Evolutionary conservation across 1,140 invertebrate species (phyloP).

Genomic region (Drosophila pseudoananassae): DNA sequence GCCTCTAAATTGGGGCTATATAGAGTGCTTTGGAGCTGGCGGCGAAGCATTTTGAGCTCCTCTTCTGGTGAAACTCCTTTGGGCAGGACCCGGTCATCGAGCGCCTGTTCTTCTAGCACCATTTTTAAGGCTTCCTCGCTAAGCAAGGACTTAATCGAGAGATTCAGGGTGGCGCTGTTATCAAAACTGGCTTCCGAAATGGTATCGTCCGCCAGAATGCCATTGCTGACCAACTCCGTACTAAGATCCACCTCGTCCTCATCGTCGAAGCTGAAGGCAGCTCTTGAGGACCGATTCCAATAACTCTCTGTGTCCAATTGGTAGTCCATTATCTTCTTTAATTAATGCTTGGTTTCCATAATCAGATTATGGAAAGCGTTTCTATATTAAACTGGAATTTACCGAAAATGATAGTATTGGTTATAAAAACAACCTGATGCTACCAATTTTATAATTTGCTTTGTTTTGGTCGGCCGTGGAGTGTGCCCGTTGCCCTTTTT

Average conservation of each 20-base stretch:
- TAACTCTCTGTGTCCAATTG: constrained; percentile 70
- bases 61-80: constrained; percentile 74
- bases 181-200: constrained; percentile 77
- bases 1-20: constrained; percentile 69
- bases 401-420: background rate
- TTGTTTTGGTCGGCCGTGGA: background rate
- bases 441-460: background rate
- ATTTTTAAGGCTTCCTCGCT: constrained; percentile 70
- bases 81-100: constrained; percentile 69
- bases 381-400: too few species aligned
- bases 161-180: constrained; percentile 56
- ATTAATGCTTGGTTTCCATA: background rate
- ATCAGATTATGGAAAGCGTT: background rate
- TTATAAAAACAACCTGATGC: background rate
- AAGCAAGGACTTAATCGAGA: constrained; percentile 73
- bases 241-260: constrained; percentile 59
- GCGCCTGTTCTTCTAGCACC: constrained; percentile 66
- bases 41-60: constrained; percentile 67
- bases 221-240: constrained; percentile 37
- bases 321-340: constrained; percentile 27
- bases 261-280: constrained; percentile 82
- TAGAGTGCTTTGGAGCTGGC: constrained; percentile 74
- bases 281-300: constrained; percentile 78
- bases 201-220: constrained; percentile 74
- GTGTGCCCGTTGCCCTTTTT: background rate